Evolutionary conservation across 1,140 invertebrate species (phyloP), one percentile per base, ranked within the genome.

Genomic region (Drosophila albomicans): DNA sequence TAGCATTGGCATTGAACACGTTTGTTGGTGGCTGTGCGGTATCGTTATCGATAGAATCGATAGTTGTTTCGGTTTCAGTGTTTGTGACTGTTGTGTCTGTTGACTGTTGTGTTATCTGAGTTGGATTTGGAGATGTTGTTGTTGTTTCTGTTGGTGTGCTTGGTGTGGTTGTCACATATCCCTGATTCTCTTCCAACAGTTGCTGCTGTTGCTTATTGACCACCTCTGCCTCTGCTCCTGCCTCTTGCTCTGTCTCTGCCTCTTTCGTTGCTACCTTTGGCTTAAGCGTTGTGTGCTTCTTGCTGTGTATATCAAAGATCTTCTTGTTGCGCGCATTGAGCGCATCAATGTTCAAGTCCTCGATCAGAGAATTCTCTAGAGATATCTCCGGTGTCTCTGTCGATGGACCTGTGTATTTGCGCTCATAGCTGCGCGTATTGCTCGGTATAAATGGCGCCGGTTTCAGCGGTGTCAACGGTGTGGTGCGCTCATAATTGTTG

Each of bases 291-390:
- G 91, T 90, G 46, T 92, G 92, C 76, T 92, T 92, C 54, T 91
- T 92, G 72, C 91, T 92, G 48, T 91, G 89, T 67, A 93, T 93
- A 20, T 93, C 91, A 32, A 94, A 94, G 30, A 94, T 84, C 75
- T 94, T 93, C 77, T 94, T 94, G 63, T 94, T 94, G 62, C 93
- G 91, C 48, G 93, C 92, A 88, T 93, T 94, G 11, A 94, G 43
- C 8, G 92, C 93, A 75, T 93, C 91, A 11, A 93, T 90, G 52
- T 93, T 92, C 7, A 93, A 56, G 51, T 93, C 93, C 61, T 92
- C 91, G 30, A 93, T 85, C 38, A 92, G 71, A 1, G 88, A 80
- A 38, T 92, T 92, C 41, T 91, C 90, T 20, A 73, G 78, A 54
- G 62, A 67, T 7, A 30, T 43, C 28, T 90, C 82, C 0, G 76